A percentile compares a stretch with the other conserved stretches of the same genome.
These are phyloP conservation scores for Nothocercus julius DNA, from an alignment of 2,113 vertebrate genomes.

Conservation along the genomic window DNA sequence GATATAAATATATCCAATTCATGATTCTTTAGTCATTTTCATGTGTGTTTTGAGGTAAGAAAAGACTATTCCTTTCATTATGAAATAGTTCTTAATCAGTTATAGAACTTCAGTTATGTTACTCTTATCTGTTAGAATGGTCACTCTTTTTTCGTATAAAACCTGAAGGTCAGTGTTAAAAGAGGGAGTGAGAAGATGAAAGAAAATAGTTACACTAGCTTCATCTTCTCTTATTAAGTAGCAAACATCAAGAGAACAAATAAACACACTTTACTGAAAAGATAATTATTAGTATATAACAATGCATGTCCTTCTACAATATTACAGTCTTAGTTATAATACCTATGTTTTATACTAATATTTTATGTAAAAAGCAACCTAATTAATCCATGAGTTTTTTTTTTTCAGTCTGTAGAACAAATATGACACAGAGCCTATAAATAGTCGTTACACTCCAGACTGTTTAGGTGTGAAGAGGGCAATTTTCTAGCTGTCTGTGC, in stretches of 20 bases:
- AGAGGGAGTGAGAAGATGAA: neutral
- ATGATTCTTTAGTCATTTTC: neutral
- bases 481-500: neutral
- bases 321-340: neutral
- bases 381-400: neutral
- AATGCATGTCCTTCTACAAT: neutral
- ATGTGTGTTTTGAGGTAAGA: neutral
- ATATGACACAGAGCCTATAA: neutral
- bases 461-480: neutral
- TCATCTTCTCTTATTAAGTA: neutral
- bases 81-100: neutral
- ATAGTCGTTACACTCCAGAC: neutral
- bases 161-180: neutral
- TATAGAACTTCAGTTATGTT: neutral
- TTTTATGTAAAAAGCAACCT: constrained; percentile 8
- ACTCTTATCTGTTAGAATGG: neutral
- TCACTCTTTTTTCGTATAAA: neutral
- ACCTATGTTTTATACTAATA: neutral
- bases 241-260: neutral
- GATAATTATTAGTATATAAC: constrained; percentile 6
- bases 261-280: neutral
- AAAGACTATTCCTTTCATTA: neutral
- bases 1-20: neutral
- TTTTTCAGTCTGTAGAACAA: neutral
- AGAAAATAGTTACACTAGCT: neutral